Evolutionary conservation across 2,888 invertebrate species (phyloP).

Genomic region (Caradrina kadenii): DNA sequence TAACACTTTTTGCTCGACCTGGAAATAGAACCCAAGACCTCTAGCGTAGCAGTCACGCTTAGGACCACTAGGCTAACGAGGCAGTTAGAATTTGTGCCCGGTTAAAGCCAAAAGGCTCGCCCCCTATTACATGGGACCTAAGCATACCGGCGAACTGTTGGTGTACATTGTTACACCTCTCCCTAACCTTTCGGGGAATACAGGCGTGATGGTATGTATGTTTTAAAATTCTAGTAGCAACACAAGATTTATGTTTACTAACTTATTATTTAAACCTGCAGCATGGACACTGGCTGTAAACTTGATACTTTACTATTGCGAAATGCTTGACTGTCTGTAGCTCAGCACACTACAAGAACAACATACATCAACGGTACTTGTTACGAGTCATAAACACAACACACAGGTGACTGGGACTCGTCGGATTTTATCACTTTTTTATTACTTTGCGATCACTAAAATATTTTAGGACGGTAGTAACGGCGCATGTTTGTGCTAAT

Average conservation of each 20-base stretch:
- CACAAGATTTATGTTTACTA: neutral
- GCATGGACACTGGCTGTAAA: neutral
- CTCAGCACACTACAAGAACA: neutral
- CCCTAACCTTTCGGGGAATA: no score
- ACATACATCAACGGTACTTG: slow-evolving; percentile 33
- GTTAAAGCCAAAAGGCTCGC: no score
- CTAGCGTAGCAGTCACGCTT: no score
- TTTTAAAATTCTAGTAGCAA: neutral
- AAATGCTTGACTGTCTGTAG: slow-evolving; percentile 3
- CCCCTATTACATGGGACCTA: no score
- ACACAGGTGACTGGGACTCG: slow-evolving; percentile 22
- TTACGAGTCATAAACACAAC: slow-evolving; percentile 21
- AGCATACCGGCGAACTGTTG: no score
- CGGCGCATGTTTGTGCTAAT: neutral
- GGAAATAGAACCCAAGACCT: no score
- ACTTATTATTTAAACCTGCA: neutral
- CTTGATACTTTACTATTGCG: neutral
- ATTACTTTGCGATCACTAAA: slow-evolving; percentile 33
- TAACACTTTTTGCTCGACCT: no score
- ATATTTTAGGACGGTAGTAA: slow-evolving; percentile 25
- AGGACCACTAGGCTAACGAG: no score
- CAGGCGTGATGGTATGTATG: no score
- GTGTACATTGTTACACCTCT: no score
- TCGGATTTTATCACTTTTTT: slow-evolving; percentile 34
- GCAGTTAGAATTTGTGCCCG: no score